Percentiles rank a stretch among this genome's conserved stretches.
Conservation (phyloP, 92 coral and sea anemone genomes). For the Zoanthus sociatus region DNA sequence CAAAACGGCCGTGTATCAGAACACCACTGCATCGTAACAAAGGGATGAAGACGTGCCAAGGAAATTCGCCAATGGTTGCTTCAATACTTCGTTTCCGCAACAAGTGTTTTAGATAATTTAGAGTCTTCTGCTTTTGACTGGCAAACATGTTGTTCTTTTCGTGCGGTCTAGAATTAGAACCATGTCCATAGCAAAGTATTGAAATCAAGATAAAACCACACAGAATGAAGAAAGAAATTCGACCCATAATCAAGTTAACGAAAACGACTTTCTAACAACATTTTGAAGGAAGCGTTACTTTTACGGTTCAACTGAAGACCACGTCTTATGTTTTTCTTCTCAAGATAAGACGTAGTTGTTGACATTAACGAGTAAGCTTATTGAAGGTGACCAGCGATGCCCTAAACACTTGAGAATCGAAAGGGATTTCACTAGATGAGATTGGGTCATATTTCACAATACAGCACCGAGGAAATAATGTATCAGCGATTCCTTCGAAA, state of each 20-base stretch:
- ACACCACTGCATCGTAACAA: slow-evolving; percentile 86
- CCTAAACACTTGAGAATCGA: background rate
- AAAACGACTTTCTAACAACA: background rate
- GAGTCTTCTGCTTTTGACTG: slow-evolving; percentile 13
- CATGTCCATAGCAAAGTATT: background rate
- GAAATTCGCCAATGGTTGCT: slow-evolving; percentile 46
- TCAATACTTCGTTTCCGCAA: slow-evolving; percentile 30
- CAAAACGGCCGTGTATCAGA: slow-evolving; percentile 75
- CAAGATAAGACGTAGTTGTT: slow-evolving; percentile 3
- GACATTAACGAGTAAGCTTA: slow-evolving; percentile 21
- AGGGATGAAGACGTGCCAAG: slow-evolving; percentile 90
- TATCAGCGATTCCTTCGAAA: background rate
- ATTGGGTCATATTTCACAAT: slow-evolving; percentile 41
- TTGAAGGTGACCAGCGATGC: background rate
- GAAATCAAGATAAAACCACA: background rate
- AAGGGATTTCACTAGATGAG: background rate
- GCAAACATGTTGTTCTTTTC: background rate
- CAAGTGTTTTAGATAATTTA: slow-evolving; percentile 7
- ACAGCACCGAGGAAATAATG: slow-evolving; percentile 27
- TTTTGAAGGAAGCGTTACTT: background rate
- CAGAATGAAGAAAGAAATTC: background rate
- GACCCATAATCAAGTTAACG: background rate
- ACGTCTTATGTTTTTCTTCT: background rate
- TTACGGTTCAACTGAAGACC: background rate
- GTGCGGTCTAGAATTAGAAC: background rate